These are phyloP conservation scores for Gibbula magus DNA, from an alignment of 2,888 invertebrate species.

Conservation along the genomic window DNA sequence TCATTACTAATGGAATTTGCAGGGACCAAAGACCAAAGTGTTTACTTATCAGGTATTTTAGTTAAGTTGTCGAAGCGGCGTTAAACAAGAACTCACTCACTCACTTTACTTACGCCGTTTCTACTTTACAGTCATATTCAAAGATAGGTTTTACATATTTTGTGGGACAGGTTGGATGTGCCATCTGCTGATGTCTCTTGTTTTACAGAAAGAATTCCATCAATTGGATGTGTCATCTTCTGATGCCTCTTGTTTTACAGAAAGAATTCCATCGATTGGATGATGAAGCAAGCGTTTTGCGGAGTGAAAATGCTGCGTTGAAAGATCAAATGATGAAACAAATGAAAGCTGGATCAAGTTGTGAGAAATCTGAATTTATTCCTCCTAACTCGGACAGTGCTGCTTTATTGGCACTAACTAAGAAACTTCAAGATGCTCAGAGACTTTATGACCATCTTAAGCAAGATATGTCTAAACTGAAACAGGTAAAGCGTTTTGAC, in stretches of 20 bases:
- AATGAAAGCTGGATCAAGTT: background rate
- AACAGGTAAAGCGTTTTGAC: constrained; percentile 52
- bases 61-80: no score
- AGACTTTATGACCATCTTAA: constrained; percentile 64
- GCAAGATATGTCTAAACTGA: constrained; percentile 57
- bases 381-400: constrained; percentile 27
- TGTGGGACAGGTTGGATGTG: no score
- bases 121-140: no score
- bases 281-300: constrained; percentile 51
- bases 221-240: constrained; percentile 13
- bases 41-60: no score
- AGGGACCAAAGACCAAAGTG: no score
- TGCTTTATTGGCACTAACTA: constrained; percentile 47
- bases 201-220: constrained; percentile 65
- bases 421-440: constrained; percentile 68
- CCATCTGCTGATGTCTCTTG: background rate
- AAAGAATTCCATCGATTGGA: constrained; percentile 65
- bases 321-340: constrained; percentile 52
- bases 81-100: no score
- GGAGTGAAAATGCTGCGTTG: constrained; percentile 61
- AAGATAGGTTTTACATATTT: no score
- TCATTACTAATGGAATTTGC: no score
- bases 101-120: no score
- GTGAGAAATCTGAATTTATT: background rate
- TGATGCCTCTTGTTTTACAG: constrained; percentile 42